Base-by-base conservation (phyloP, 2,888 invertebrate genomes). In the Apamea crenata region DNA sequence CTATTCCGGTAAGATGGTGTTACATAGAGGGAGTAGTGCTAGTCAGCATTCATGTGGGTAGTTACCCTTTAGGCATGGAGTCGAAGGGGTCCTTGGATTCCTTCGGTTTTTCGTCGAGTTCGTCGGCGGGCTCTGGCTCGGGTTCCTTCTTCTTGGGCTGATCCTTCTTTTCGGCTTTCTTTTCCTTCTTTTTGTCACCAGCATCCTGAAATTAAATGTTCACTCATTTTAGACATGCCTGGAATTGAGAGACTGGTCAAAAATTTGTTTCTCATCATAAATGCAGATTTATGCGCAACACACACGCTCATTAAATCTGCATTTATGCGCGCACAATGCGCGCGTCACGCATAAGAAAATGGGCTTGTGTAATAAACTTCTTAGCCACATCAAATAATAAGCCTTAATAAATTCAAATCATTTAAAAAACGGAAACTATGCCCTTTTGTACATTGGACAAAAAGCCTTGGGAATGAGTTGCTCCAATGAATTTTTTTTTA, bases 21-120 rank as follows among this genome's bases (percentile, higher is more conserved):
- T 36, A 73, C 10, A 21, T 29, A 25, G 25, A n/a, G n/a, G 14
- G 29, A 36, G 29, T 16, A 61, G 36, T 47, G 6, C 18, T 12
- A 56, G 18, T 21, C 16, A 59, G 59, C 14, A 25, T 29, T 53
- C 16, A 50, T 40, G 50, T n/a, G 29, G 21, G 47, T 44, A 73
- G 91, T 93, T 91, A 98, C 98, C 98, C 99, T 96, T 99, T 99
- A 75, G 99, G 99, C 96, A 99, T 96, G 32, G 97, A 94, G 93
- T 98, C 99, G 93, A 99, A 99, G 61, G 99, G 99, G 96, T 99
- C 99, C 95, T 98, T 99, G 81, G 98, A 97, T 94, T 98, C 98
- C 61, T 99, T 98, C 93, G 99, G 98, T 25, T 97, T 97, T 73
- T 98, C 98, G 36, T 98, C 95, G 47, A 97, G 97, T 74, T 97